Percentiles rank a stretch among this genome's conserved stretches.
Evolutionary conservation across 2,888 invertebrate genomes (phyloP).

Genomic region (Cordylochernes scorpioides): DNA sequence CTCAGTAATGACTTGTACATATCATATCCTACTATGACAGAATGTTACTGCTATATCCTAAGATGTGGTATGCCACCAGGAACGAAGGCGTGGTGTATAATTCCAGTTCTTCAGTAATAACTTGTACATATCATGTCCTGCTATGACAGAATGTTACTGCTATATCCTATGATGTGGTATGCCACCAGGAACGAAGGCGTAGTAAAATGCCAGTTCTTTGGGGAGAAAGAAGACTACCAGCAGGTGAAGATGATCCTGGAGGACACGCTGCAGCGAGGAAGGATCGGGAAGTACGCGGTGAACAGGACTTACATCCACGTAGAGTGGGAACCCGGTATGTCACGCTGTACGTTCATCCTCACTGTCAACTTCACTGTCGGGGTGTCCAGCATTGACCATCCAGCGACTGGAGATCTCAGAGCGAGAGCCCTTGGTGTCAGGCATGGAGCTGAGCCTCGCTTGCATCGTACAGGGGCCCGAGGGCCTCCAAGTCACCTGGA

Average conservation of each 20-base stretch:
- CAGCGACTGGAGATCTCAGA: conserved; percentile 10
- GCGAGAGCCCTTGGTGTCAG: conserved; percentile 10
- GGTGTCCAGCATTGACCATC: conserved; percentile 7
- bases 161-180: too few relatives aligned
- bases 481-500: conserved; percentile 13
- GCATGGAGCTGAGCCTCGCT: conserved; percentile 11
- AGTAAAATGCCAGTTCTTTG: conserved; percentile 13
- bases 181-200: conserved; percentile 12
- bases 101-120: too few relatives aligned
- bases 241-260: conserved; percentile 9
- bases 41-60: too few relatives aligned
- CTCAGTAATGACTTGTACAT: too few relatives aligned
- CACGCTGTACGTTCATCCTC: background rate
- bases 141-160: too few relatives aligned
- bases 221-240: conserved; percentile 10
- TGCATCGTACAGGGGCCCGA: conserved; percentile 15
- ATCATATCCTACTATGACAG: too few relatives aligned
- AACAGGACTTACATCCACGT: conserved; percentile 11
- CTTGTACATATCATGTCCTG: too few relatives aligned
- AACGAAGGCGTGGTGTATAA: too few relatives aligned
- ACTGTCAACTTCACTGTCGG: background rate
- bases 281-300: conserved; percentile 10
- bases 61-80: too few relatives aligned
- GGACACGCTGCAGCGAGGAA: conserved; percentile 6
- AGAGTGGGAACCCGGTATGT: conserved; percentile 12